Percentiles rank a stretch among this genome's conserved stretches.
phyloP scores from a whole-genome alignment of 2,113 vertebrate species.

The Saguinus imperator region DNA sequence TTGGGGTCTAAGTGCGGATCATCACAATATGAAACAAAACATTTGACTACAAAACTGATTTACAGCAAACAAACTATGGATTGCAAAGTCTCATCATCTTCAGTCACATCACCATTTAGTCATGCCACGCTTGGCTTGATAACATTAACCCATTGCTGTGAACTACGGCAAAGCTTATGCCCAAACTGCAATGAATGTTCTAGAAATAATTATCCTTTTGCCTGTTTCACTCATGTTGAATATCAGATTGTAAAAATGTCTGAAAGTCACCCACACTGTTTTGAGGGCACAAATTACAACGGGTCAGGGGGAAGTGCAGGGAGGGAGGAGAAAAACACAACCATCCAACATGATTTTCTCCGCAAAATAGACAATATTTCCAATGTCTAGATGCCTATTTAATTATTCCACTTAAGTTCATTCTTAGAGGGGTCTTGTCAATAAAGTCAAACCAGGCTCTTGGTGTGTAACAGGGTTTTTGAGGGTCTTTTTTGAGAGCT shows the following conservation, averaged over 20 bases:
- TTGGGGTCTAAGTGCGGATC: constrained; percentile 41
- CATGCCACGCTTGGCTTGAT: constrained; percentile 21
- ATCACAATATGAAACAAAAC: constrained; percentile 41
- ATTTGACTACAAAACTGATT: constrained; percentile 50
- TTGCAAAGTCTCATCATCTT: constrained; percentile 42
- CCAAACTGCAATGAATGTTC: neutral
- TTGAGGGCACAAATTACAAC: constrained; percentile 64
- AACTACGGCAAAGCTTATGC: neutral
- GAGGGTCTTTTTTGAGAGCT: constrained; percentile 87
- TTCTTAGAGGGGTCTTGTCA: constrained; percentile 85
- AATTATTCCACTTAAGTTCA: constrained; percentile 85
- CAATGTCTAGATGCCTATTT: constrained; percentile 76
- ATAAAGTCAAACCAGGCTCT: constrained; percentile 84
- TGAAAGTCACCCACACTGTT: neutral
- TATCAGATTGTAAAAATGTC: constrained; percentile 53
- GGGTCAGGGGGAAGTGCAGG: neutral
- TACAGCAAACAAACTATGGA: constrained; percentile 48
- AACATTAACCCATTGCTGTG: constrained; percentile 44
- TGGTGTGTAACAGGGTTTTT: constrained; percentile 82
- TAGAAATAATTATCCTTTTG: constrained; percentile 45
- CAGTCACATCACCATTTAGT: constrained; percentile 32
- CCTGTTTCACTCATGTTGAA: neutral
- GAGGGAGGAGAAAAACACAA: constrained; percentile 17
- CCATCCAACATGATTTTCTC: constrained; percentile 52
- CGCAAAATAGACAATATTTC: constrained; percentile 72